These are phyloP conservation scores for Xanthia icteritia DNA, from an alignment of 2,888 invertebrate genomes.

Conservation along the genomic window DNA sequence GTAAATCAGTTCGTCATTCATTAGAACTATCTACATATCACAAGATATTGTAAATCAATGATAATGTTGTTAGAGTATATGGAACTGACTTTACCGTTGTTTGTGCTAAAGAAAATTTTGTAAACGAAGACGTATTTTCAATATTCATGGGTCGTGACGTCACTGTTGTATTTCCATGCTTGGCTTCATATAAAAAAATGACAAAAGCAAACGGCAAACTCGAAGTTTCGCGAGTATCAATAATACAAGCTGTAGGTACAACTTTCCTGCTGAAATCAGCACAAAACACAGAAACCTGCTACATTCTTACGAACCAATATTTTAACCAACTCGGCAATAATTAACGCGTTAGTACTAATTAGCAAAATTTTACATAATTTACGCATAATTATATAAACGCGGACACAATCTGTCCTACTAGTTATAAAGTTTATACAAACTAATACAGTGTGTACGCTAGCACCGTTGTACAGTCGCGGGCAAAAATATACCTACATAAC, in stretches of 20 bases:
- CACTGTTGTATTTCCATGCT: conserved; percentile 24
- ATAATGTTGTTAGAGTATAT: conserved; percentile 18
- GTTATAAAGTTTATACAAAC: neutral
- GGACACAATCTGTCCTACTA: conserved; percentile 2
- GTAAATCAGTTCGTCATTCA: conserved; percentile 42
- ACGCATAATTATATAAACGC: neutral
- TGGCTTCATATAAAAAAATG: conserved; percentile 31
- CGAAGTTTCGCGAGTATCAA: neutral
- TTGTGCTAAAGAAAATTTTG: conserved; percentile 32
- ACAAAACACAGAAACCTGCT: neutral
- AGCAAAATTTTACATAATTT: conserved; percentile 14
- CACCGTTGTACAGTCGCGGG: conserved; percentile 14
- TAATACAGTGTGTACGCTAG: conserved; percentile 11
- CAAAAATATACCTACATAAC: neutral
- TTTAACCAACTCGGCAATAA: neutral
- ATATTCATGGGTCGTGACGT: conserved; percentile 43
- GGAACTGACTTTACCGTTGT: conserved; percentile 9
- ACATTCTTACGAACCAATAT: neutral
- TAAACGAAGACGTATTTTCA: conserved; percentile 40
- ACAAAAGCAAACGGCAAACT: conserved; percentile 35
- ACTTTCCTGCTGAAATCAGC: neutral
- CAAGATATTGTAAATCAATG: conserved; percentile 48
- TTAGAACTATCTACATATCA: conserved; percentile 40
- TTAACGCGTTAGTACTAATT: conserved; percentile 1
- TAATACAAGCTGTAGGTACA: neutral